Evolutionary conservation across 2,797 vertebrate species (phyloP), one percentile per base, ranked within the genome.

Genomic region (Rhinatrema bivittatum): DNA sequence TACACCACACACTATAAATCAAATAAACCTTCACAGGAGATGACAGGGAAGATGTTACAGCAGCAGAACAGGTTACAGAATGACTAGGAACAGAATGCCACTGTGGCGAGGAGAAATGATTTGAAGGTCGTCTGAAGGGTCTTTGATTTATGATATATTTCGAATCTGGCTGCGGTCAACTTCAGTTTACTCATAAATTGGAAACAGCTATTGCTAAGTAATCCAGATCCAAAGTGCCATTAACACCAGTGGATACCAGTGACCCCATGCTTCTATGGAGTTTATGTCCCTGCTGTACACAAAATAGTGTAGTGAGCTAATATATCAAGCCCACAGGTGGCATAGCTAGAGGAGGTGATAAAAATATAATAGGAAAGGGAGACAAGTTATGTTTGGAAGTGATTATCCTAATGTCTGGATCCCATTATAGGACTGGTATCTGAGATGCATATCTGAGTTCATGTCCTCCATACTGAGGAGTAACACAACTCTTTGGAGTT

Each of bases 101-200:
- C n/a, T n/a, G n/a, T n/a, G n/a, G n/a, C n/a, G n/a, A n/a, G 26
- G 29, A 46, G 34, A 27, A 46, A 25, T 63, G 25, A 16, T 28
- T 42, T 50, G 53, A 38, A 39, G 34, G 37, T 55, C 54, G 56
- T 39, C 22, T 59, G 53, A 47, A 31, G 51, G 42, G 13, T 56
- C 49, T 39, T 36, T 5, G 53, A 59, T 59, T 63, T 62, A 57
- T 25, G 18, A 20, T 23, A 23, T 6, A 38, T 49, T 50, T 63
- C 46, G 48, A 50, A 28, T 50, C 42, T 51, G 37, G 23, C 44
- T 50, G 12, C 57, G 47, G 38, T 53, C 14, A 53, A 44, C 39
- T 40, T 34, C 50, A 61, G 33, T 62, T 69, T 53, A 47, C 52
- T 45, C 64, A 60, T 47, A 45, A 50, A 56, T 34, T 43, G 41